A percentile compares a stretch with the other conserved stretches of the same genome.
phyloP scores from a whole-genome alignment of 2,888 invertebrate species.

The Amphipyra tragopoginis region DNA sequence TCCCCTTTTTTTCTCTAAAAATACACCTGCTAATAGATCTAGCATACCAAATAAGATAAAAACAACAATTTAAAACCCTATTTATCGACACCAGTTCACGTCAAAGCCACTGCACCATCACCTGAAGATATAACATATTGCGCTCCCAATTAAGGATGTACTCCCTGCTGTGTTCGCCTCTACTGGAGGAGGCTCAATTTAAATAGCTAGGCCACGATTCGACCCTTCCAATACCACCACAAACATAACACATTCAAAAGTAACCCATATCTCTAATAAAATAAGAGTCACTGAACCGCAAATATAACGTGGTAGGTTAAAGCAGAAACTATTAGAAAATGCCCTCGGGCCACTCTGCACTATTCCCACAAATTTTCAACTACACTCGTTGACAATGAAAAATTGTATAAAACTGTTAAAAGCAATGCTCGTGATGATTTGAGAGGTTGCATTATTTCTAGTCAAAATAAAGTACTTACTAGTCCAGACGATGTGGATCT shows the following conservation, averaged over 20 bases:
- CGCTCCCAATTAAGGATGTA: constrained; percentile 86
- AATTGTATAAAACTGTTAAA: constrained; percentile 65
- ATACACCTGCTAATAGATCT: too few species aligned
- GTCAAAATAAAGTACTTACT: neutral
- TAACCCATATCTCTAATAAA: constrained; percentile 41
- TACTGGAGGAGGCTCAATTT: constrained; percentile 81
- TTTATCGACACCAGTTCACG: constrained; percentile 64
- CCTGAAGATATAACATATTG: constrained; percentile 84
- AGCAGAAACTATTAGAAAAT: constrained; percentile 81
- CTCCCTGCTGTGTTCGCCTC: constrained; percentile 84
- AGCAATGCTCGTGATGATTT: constrained; percentile 14
- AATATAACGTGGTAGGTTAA: constrained; percentile 64
- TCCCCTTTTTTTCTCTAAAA: too few species aligned
- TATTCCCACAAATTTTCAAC: constrained; percentile 77
- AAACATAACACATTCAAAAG: constrained; percentile 43
- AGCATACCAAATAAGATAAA: neutral
- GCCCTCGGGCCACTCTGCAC: constrained; percentile 80
- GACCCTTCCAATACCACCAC: constrained; percentile 68
- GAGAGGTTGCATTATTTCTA: constrained; percentile 1
- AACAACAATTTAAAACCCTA: constrained; percentile 24
- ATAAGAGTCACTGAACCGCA: constrained; percentile 54
- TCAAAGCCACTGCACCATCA: constrained; percentile 62
- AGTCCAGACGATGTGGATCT: too few species aligned
- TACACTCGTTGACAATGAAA: constrained; percentile 80
- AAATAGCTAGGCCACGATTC: constrained; percentile 85